Percentiles rank a stretch among this genome's conserved stretches.
phyloP scores from a whole-genome alignment of 2,888 invertebrate species.

The Melipona beecheii region DNA sequence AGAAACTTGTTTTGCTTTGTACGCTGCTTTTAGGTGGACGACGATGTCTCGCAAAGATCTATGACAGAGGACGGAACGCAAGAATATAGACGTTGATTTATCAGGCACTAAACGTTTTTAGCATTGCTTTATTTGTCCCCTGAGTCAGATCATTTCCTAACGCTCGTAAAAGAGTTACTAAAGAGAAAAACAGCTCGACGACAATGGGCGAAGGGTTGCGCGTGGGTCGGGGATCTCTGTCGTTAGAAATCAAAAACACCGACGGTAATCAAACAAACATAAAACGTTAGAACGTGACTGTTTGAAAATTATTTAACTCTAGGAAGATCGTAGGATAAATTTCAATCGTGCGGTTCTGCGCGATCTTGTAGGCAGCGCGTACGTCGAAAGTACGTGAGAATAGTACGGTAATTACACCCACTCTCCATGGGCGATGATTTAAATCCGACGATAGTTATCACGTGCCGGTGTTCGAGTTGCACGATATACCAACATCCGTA shows the following conservation, averaged over 20 bases:
- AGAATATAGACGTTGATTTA: constrained; percentile 20
- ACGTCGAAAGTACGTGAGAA: constrained; percentile 32
- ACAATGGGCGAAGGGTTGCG: background rate
- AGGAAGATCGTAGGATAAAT: constrained; percentile 16
- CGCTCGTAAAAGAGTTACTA: constrained; percentile 15
- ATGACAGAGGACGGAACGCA: background rate
- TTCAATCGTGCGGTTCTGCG: constrained; percentile 3
- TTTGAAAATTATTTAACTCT: background rate
- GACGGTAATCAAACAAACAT: background rate
- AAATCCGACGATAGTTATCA: constrained; percentile 52
- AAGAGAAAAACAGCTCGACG: background rate
- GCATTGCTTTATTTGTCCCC: constrained; percentile 13
- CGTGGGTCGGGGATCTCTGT: constrained; percentile 23
- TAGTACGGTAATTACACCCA: constrained; percentile 70
- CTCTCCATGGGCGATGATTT: constrained; percentile 63
- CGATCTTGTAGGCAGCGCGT: background rate
- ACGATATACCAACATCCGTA: constrained; percentile 5
- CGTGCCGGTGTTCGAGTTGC: constrained; percentile 32
- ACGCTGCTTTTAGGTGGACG: background rate
- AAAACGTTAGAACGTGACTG: background rate
- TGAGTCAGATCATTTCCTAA: constrained; percentile 21
- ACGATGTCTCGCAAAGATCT: background rate
- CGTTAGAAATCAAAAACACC: background rate
- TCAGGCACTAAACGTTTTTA: background rate
- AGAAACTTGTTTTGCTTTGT: background rate